Evolutionary conservation across 2,797 vertebrate species (phyloP), one percentile per base, ranked within the genome.

Genomic region (Mormyrops boulengeri): DNA sequence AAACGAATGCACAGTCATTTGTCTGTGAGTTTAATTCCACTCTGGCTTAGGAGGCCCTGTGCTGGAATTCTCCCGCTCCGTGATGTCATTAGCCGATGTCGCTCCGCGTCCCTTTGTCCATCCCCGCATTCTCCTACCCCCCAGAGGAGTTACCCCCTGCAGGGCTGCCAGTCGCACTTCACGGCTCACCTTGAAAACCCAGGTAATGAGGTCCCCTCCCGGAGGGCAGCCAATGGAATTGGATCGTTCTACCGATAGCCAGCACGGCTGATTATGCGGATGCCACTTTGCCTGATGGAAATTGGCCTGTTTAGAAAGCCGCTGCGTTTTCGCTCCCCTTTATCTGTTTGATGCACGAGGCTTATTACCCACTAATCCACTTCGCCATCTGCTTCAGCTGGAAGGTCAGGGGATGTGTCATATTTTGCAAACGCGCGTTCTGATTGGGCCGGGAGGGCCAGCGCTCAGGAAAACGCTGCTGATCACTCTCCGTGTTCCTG

Each of bases 361-460:
- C 89, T 73, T 85, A 91, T 88, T 89, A 89, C 91, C 73, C 1
- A 91, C 92, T 93, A 95, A 95, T 95, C 93, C 92, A 90, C 88
- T 89, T 89, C 90, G 85, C 94, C 94, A 94, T 93, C 93, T 94
- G 93, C 92, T 91, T 92, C 44, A 80, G 92, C 91, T 90, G 88
- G 1, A 6, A 89, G 92, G 93, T 94, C 94, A 94, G 85, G 30
- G 92, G 88, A 90, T 90, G 88, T 92, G 92, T 94, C 93, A 93
- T 91, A 93, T 94, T 93, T 93, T 89, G 62, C 85, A 88, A 62
- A 85, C 88, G 91, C 49, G 73, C 69, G 87, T 57, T 82, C 89
- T 91, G 90, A 90, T 87, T 88, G 90, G 88, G 53, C 87, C 57
- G 69, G 91, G 92, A 92, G 89, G 4, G 84, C 50, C 89, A 87